Conservation (phyloP, 2,888 invertebrate species). For the Argynnis bischoffii region DNA sequence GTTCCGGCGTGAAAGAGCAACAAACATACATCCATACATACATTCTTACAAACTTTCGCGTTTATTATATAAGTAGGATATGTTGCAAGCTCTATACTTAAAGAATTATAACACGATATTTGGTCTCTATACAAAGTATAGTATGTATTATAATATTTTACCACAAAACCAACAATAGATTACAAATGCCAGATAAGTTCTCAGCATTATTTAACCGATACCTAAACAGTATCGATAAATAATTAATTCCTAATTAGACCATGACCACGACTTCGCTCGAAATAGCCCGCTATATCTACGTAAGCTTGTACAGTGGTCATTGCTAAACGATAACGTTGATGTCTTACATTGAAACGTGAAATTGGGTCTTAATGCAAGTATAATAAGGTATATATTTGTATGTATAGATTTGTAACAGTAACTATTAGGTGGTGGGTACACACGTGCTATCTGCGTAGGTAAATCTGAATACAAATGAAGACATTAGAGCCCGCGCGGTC, state of each 20-base stretch:
- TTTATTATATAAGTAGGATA: too few relatives aligned
- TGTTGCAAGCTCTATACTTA: too few relatives aligned
- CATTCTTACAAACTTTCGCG: too few relatives aligned
- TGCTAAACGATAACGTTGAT: slow-evolving; percentile 20
- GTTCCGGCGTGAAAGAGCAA: too few relatives aligned
- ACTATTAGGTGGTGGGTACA: slow-evolving; percentile 38
- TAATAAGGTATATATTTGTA: slow-evolving; percentile 13
- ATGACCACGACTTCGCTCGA: slow-evolving; percentile 32
- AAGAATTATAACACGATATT: too few relatives aligned
- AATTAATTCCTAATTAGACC: slow-evolving; percentile 38
- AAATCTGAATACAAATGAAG: slow-evolving; percentile 77
- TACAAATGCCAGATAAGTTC: background rate
- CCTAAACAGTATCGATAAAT: slow-evolving; percentile 29
- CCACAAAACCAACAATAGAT: background rate
- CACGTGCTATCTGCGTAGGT: slow-evolving; percentile 55
- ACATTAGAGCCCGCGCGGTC: slow-evolving; percentile 62
- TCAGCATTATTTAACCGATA: slow-evolving; percentile 5
- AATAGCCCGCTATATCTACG: slow-evolving; percentile 33
- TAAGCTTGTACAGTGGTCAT: slow-evolving; percentile 27
- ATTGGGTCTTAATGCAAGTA: background rate
- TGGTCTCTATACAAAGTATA: too few relatives aligned
- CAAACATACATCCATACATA: too few relatives aligned
- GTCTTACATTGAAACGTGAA: background rate
- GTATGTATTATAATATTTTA: background rate
- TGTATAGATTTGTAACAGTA: slow-evolving; percentile 20